Percentiles rank a stretch among this genome's conserved stretches.
phyloP scores from a whole-genome alignment of 2,888 invertebrate species.

The Drosophila subsilvestris region DNA sequence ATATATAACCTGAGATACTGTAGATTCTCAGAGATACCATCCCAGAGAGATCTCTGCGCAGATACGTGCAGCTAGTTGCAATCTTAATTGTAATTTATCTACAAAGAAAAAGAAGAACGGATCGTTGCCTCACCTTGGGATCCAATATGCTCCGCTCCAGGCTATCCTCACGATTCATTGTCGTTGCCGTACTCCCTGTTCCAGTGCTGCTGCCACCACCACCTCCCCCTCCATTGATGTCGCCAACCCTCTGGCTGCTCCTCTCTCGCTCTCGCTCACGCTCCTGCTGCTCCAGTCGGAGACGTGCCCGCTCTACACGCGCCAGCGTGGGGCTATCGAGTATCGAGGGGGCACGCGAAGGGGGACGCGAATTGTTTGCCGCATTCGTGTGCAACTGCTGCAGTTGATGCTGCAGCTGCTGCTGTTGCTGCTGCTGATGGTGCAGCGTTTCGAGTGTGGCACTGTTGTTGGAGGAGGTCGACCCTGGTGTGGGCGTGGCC shows the following conservation, averaged over 20 bases:
- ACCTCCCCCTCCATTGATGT: constrained; percentile 9
- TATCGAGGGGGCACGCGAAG: constrained; percentile 85
- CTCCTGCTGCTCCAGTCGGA: constrained; percentile 85
- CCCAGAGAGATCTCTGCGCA: background rate
- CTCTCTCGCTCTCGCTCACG: constrained; percentile 67
- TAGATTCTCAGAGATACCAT: no score
- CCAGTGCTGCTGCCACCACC: constrained; percentile 69
- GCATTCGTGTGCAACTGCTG: constrained; percentile 66
- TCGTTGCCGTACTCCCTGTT: constrained; percentile 73
- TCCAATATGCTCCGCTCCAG: constrained; percentile 82
- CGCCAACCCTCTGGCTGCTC: constrained; percentile 51
- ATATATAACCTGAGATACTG: no score
- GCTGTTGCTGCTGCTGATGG: constrained; percentile 65
- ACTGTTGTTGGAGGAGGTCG: constrained; percentile 78
- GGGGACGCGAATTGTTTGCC: constrained; percentile 76
- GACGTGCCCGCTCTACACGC: constrained; percentile 86
- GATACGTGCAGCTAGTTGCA: background rate
- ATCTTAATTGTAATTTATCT: constrained; percentile 69
- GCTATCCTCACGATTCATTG: constrained; percentile 82
- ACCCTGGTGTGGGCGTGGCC: constrained; percentile 80
- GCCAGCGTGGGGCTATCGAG: constrained; percentile 87
- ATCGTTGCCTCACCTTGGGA: constrained; percentile 74
- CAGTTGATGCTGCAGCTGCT: constrained; percentile 56
- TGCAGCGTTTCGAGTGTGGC: constrained; percentile 74
- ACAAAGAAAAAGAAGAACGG: background rate